Evolutionary conservation across 1,140 invertebrate genomes (phyloP).

Genomic region (Hylaeus volcanicus): DNA sequence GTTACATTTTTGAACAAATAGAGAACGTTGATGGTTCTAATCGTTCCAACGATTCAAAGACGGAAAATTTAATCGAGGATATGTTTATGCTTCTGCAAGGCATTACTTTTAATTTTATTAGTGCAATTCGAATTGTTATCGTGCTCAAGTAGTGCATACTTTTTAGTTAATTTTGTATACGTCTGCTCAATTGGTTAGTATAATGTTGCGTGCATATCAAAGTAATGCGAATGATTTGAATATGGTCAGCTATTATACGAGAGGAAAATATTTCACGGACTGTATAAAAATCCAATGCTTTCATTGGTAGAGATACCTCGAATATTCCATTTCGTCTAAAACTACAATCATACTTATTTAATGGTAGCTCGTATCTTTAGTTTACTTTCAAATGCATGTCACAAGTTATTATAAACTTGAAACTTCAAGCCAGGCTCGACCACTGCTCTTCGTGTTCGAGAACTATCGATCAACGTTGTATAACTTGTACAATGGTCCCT

Average conservation of each 20-base stretch:
- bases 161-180: slow-evolving; percentile 5
- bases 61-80: too few species aligned
- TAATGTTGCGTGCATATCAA: background rate
- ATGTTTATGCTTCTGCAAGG: background rate
- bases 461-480: too few species aligned
- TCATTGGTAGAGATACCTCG: background rate
- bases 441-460: background rate
- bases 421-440: background rate
- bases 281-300: background rate
- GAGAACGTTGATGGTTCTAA: background rate
- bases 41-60: too few species aligned
- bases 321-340: background rate
- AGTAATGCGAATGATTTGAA: background rate
- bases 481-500: background rate
- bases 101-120: background rate
- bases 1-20: background rate
- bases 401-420: background rate
- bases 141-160: background rate
- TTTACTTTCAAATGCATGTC: background rate
- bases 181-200: background rate
- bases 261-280: background rate
- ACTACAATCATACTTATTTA: background rate
- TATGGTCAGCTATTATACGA: background rate
- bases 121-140: background rate
- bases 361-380: background rate